phyloP scores from a whole-genome alignment of 2,113 vertebrate species.

The Semicossyphus pulcher region DNA sequence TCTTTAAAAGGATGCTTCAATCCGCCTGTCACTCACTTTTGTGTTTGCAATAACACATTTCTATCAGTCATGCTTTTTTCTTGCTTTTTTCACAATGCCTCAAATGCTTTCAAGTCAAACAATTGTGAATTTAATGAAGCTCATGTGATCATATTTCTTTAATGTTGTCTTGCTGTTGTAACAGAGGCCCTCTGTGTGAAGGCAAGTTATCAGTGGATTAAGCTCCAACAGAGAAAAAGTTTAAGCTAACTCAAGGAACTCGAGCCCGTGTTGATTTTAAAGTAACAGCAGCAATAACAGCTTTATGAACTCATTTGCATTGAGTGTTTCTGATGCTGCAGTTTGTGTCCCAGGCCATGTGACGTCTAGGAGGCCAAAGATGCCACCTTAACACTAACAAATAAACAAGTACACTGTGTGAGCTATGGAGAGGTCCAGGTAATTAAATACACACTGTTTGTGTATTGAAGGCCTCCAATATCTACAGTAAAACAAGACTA shows the following conservation, averaged over 20 bases:
- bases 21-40: conserved; percentile 50
- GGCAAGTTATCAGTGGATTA: conserved; percentile 15
- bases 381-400: not conserved
- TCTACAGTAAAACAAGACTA: no score
- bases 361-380: no score
- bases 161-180: conserved; percentile 16
- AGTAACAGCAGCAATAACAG: not conserved
- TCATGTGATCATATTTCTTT: conserved; percentile 47
- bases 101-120: conserved; percentile 45
- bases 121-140: conserved; percentile 60
- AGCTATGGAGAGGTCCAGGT: no score
- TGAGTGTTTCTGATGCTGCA: not conserved
- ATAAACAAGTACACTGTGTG: no score
- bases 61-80: conserved; percentile 26
- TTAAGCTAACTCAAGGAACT: not conserved
- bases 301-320: not conserved
- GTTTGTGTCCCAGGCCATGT: no score
- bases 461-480: no score
- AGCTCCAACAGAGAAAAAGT: not conserved
- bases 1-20: conserved; percentile 18
- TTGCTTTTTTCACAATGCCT: not conserved
- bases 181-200: not conserved
- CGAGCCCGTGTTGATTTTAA: not conserved
- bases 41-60: conserved; percentile 42
- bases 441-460: not conserved